Conservation (phyloP, 2,113 vertebrate genomes). For the Callithrix jacchus region DNA sequence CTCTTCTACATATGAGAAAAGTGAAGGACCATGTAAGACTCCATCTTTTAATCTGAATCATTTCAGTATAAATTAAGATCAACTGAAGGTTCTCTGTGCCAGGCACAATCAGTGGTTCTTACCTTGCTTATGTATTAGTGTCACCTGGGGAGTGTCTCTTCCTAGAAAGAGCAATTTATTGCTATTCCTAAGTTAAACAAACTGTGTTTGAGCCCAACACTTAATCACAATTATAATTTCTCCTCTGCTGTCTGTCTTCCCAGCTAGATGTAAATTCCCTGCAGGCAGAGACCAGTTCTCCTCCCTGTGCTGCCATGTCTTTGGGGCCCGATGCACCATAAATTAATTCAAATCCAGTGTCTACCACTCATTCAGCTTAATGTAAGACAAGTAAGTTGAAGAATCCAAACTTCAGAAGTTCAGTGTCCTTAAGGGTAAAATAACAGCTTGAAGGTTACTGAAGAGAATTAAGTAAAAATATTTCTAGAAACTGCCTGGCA, state of each 20-base stretch:
- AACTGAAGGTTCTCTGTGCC: neutral
- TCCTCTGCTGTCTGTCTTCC: neutral
- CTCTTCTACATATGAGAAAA: neutral
- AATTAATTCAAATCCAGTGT: neutral
- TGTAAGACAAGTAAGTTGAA: neutral
- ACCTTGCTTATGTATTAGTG: neutral
- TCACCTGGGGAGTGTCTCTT: neutral
- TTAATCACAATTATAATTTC: neutral
- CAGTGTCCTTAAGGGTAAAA: neutral
- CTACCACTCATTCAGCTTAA: neutral
- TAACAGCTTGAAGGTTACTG: neutral
- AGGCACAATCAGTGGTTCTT: neutral
- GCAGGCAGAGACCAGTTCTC: neutral
- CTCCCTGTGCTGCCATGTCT: neutral
- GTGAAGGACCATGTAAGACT: neutral
- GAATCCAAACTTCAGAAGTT: neutral
- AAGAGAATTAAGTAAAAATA: conserved; percentile 21
- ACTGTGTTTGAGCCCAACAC: neutral
- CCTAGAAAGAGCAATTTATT: neutral
- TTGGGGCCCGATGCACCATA: neutral
- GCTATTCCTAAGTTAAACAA: neutral
- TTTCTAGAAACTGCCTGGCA: conserved; percentile 24
- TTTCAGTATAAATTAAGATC: neutral
- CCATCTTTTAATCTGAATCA: neutral
- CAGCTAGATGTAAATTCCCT: neutral